phyloP scores from a whole-genome alignment of 2,797 vertebrate genomes.

The Setipinna tenuifilis region DNA sequence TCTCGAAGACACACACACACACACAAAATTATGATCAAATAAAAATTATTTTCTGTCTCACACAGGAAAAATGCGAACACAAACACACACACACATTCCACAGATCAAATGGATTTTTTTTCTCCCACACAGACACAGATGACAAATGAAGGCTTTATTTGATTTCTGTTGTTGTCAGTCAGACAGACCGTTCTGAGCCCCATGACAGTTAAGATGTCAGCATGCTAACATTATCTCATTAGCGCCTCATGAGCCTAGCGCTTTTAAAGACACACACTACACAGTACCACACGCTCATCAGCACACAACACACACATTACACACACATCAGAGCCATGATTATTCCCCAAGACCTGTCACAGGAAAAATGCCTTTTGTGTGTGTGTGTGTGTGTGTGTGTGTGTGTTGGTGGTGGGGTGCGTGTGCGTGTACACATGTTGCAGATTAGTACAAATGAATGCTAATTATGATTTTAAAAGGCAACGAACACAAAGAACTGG shows the following conservation, averaged over 20 bases:
- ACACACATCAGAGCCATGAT: neutral
- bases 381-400: neutral
- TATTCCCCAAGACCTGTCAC: neutral
- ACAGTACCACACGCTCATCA: neutral
- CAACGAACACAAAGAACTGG: neutral
- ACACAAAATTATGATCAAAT: too few species aligned
- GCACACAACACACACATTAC: neutral
- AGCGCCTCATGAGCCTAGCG: neutral
- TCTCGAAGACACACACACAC: too few species aligned
- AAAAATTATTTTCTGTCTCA: too few species aligned
- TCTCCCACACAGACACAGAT: neutral
- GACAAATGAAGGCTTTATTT: constrained; percentile 5
- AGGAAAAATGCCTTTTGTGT: neutral
- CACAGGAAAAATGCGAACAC: neutral
- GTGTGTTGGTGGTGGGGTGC: neutral
- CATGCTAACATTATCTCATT: neutral
- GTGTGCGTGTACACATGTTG: too few species aligned
- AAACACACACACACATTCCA: neutral
- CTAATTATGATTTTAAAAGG: too few species aligned
- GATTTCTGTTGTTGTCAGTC: neutral
- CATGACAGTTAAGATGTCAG: neutral
- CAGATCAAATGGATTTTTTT: neutral
- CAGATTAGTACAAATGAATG: too few species aligned
- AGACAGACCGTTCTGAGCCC: neutral
- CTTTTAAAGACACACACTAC: neutral